Evolutionary conservation across 2,888 invertebrate species (phyloP).

Genomic region (Autographa gamma): DNA sequence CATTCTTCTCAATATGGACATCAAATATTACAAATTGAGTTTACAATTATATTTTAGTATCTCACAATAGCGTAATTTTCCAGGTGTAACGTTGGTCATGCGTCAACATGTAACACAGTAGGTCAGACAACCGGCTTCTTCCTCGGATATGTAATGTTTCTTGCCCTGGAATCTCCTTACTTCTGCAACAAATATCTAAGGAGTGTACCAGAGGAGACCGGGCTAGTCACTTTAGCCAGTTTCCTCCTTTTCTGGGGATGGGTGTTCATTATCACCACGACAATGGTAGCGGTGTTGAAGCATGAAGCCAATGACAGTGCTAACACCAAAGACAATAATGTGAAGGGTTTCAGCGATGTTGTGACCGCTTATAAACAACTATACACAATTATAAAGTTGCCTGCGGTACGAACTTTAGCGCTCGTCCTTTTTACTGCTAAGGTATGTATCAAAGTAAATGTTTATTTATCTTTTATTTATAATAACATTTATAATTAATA

Average conservation of each 20-base stretch:
- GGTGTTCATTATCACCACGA: conserved; percentile 96
- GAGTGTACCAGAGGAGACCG: conserved; percentile 91
- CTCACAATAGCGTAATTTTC: conserved; percentile 61
- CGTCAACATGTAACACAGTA: conserved; percentile 99
- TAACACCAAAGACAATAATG: conserved; percentile 68
- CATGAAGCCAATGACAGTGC: conserved; percentile 90
- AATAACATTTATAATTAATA: not conserved
- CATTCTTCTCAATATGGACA: no score
- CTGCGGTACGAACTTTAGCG: conserved; percentile 94
- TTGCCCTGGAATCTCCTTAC: conserved; percentile 98
- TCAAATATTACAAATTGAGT: not conserved
- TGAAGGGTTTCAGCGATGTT: conserved; percentile 80
- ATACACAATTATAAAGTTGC: conserved; percentile 94
- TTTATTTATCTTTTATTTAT: not conserved
- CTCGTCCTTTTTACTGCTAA: conserved; percentile 96
- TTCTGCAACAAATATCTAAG: conserved; percentile 98
- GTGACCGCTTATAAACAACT: conserved; percentile 94
- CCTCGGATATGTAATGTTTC: conserved; percentile 98
- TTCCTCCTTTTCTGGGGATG: conserved; percentile 99
- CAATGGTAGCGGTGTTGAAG: conserved; percentile 96
- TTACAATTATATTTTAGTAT: not conserved
- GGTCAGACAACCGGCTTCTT: conserved; percentile 99
- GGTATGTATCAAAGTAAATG: conserved; percentile 81
- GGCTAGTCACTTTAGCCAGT: conserved; percentile 92
- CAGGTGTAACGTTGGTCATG: conserved; percentile 98